Base-by-base conservation (phyloP, 2,797 vertebrate genomes). In the Melanotaenia nigrans region DNA sequence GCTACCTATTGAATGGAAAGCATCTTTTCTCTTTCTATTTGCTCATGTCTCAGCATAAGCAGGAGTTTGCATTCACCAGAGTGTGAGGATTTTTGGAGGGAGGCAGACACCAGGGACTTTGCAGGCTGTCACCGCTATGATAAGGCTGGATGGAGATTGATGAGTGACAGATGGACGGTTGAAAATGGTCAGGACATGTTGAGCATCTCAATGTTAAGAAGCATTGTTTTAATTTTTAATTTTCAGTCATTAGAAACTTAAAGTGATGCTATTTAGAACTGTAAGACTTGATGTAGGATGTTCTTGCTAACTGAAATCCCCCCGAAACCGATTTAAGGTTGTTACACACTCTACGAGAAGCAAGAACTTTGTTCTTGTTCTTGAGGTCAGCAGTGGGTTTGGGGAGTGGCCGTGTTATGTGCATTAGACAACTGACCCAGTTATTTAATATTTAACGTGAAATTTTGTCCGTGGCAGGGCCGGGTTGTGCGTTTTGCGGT, bases 141-240 rank as follows among this genome's bases (percentile, higher is more conserved):
- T 86, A 79, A 87, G 82, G 61, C 67, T 66, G 62, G 79, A 69
- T 65, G n/a, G 72, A 88, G 90, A 92, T 82, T 84, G 87, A 92
- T 88, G 84, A 76, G 67, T 87, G 87, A 87, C 90, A 89, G 83
- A 87, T 77, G 84, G 87, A 75, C 3, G 60, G 67, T 36, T 51
- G 75, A 60, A 69, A 84, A 68, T 60, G 79, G 65, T 67, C 36
- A 16, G 59, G 49, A 67, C 72, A 77, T 65, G 73, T 69, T 74
- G 55, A n/a, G 83, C 76, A 66, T 80, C 61, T 63, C 62, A 74
- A 78, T 76, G 65, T 55, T 51, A 33, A 77, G 59, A 45, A 62
- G 35, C 4, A 0, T 14, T 22, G 18, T 20, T 42, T 28, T 40
- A 12, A 9, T 61, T 70, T 75, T 51, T n/a, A 63, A 60, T 14